Evolutionary conservation across 2,113 vertebrate species (phyloP).

Genomic region (Melanostigma gelatinosum): DNA sequence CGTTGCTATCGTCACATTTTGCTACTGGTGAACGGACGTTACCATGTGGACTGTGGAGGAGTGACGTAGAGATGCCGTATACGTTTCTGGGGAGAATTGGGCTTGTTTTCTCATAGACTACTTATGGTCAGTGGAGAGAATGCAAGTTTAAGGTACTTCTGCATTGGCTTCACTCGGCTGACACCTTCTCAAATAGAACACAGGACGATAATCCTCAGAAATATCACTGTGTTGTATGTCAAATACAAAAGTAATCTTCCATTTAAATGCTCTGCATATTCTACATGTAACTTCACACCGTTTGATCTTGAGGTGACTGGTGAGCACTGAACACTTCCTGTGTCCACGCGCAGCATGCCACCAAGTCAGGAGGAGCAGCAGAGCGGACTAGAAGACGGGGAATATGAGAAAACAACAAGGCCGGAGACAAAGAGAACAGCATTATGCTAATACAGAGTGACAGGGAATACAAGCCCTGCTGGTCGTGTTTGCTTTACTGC

Average conservation of each 20-base stretch:
- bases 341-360: slow-evolving; percentile 43
- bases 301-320: slow-evolving; percentile 33
- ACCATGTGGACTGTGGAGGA: too few species aligned
- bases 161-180: too few species aligned
- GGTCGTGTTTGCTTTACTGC: slow-evolving; percentile 41
- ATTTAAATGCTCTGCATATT: background rate
- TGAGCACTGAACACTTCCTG: slow-evolving; percentile 33
- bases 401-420: slow-evolving; percentile 44
- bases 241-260: background rate
- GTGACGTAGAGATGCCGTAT: too few species aligned
- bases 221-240: background rate
- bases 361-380: background rate
- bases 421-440: slow-evolving; percentile 50
- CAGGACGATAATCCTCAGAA: background rate
- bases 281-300: background rate
- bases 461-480: slow-evolving; percentile 24
- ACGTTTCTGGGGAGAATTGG: too few species aligned
- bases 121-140: too few species aligned
- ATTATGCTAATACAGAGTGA: slow-evolving; percentile 49
- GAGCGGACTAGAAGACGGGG: slow-evolving; percentile 34
- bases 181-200: background rate
- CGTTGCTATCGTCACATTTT: too few species aligned
- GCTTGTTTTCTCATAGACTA: too few species aligned
- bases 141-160: too few species aligned
- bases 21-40: too few species aligned